A percentile compares a stretch with the other conserved stretches of the same genome.
phyloP scores from a whole-genome alignment of 2,797 vertebrate genomes.

The Buphagus erythrorhynchus region DNA sequence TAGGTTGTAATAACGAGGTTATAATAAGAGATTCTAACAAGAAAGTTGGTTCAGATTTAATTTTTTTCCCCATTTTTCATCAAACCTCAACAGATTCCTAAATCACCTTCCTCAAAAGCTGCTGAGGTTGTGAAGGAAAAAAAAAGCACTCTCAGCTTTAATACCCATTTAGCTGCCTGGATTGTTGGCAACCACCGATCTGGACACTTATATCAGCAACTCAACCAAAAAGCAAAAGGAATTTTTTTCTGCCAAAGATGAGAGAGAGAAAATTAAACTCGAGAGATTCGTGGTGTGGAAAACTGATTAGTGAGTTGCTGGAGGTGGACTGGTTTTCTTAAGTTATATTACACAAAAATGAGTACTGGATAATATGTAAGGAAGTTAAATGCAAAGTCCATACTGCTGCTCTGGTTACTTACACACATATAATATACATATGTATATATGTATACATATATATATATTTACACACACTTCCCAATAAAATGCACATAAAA shows the following conservation, averaged over 20 bases:
- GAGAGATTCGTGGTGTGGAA: not conserved
- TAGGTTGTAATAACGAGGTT: not conserved
- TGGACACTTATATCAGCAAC: not conserved
- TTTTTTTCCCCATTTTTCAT: not conserved
- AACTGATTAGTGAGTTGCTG: not conserved
- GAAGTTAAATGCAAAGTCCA: not conserved
- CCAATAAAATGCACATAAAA: not conserved
- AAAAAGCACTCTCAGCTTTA: not conserved
- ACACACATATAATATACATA: not conserved
- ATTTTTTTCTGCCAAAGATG: not conserved
- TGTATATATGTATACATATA: accelerated
- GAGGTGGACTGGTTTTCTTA: not conserved
- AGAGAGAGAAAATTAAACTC: not conserved
- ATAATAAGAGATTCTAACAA: not conserved
- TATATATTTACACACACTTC: not conserved
- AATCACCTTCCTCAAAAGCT: not conserved
- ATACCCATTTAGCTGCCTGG: not conserved
- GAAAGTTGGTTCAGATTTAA: not conserved
- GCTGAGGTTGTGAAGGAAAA: not conserved
- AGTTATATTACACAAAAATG: not conserved
- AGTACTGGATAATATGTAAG: not conserved
- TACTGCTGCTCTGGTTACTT: not conserved
- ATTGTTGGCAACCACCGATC: not conserved
- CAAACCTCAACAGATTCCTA: not conserved
- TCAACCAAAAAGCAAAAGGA: not conserved